A percentile compares a stretch with the other conserved stretches of the same genome.
Conservation (phyloP, 53 echinoderm and acorn worm genomes). For the Patiria pectinifera region DNA sequence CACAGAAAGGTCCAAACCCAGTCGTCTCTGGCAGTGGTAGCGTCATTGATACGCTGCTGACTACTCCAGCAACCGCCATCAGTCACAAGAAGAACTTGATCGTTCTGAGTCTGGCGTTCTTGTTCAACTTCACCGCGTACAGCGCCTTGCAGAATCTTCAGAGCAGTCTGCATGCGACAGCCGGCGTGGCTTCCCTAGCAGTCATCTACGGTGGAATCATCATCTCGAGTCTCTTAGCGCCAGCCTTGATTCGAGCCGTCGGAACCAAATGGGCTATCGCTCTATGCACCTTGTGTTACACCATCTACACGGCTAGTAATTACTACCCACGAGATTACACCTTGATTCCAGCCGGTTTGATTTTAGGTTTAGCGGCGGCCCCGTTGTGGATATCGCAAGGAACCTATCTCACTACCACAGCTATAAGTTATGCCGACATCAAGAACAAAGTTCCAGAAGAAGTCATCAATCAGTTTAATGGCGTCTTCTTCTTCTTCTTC, state of each 20-base stretch:
- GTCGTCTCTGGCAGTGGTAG: not conserved
- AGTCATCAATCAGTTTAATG: slow-evolving; percentile 92
- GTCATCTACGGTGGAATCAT: slow-evolving; percentile 81
- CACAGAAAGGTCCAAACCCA: not conserved
- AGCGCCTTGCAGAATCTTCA: slow-evolving; percentile 90
- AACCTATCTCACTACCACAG: slow-evolving; percentile 82
- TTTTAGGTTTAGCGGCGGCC: slow-evolving; percentile 85
- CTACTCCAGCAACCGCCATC: not conserved
- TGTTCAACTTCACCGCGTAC: slow-evolving; percentile 88
- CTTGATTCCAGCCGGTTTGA: slow-evolving; percentile 75
- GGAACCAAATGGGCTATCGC: slow-evolving; percentile 94
- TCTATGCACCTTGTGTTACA: slow-evolving; percentile 71
- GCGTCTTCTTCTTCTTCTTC: slow-evolving; percentile 90
- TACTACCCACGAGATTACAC: slow-evolving; percentile 78
- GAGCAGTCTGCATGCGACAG: slow-evolving; percentile 80
- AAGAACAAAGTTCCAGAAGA: slow-evolving; percentile 71
- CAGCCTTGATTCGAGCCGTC: slow-evolving; percentile 72
- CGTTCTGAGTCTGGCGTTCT: slow-evolving; percentile 74
- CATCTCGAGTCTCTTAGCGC: slow-evolving; percentile 77
- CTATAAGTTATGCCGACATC: slow-evolving; percentile 78
- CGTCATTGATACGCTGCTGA: not conserved
- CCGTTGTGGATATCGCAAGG: slow-evolving; percentile 89
- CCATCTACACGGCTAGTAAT: slow-evolving; percentile 81
- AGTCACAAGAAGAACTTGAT: slow-evolving; percentile 86
- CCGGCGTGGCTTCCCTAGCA: slow-evolving; percentile 76